Evolutionary conservation across 2,113 vertebrate species (phyloP).

Genomic region (Takifugu flavidus): DNA sequence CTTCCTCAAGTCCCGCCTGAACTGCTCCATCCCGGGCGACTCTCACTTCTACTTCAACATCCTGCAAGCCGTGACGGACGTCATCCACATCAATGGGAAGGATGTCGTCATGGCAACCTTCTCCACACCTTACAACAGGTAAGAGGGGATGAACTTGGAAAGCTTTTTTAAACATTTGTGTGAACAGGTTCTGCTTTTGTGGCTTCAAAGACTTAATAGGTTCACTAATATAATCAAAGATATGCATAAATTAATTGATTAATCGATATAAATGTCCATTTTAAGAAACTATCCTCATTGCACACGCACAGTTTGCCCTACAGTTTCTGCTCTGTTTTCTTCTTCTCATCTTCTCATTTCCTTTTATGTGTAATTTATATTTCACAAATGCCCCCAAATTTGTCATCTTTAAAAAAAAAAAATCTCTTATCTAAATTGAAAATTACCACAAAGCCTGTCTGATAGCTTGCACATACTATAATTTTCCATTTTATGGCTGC

Average conservation of each 20-base stretch:
- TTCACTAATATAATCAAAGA: no score
- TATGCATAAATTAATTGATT: no score
- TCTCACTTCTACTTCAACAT: constrained; percentile 99
- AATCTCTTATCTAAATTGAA: constrained; percentile 70
- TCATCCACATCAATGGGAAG: constrained; percentile 88
- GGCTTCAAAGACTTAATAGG: no score
- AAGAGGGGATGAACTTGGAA: constrained; percentile 18
- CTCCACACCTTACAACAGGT: constrained; percentile 99
- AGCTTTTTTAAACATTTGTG: constrained; percentile 3
- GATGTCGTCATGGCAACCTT: constrained; percentile 96
- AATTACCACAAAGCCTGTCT: constrained; percentile 64
- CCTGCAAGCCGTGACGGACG: constrained; percentile 92
- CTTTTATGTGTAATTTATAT: constrained; percentile 20
- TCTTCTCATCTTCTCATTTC: constrained; percentile 32
- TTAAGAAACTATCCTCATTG: constrained; percentile 8
- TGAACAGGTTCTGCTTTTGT: constrained; percentile 8
- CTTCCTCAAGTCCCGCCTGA: constrained; percentile 93
- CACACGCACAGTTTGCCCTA: constrained; percentile 54
- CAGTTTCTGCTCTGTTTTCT: constrained; percentile 43
- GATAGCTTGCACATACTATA: constrained; percentile 62
- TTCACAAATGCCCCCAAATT: constrained; percentile 31
- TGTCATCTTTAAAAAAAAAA: constrained; percentile 30
- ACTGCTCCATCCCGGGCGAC: constrained; percentile 97
- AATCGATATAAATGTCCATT: no score
- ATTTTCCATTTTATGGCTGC: constrained; percentile 68